Evolutionary conservation across 64 coral and sea anemone genomes (phyloP).

Genomic region (Stichodactyla helianthus): DNA sequence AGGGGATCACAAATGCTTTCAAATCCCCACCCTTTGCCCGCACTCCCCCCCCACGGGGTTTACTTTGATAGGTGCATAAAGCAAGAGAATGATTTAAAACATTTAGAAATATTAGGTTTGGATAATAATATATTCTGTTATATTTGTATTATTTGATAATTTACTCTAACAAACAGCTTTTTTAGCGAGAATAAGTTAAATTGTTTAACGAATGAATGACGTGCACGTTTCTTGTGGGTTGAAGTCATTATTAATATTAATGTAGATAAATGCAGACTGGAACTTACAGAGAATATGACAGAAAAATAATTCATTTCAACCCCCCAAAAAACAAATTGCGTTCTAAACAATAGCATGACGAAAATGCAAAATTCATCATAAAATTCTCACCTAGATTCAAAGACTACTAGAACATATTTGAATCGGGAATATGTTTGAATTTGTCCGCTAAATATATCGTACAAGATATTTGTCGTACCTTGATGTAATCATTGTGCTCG

Average conservation of each 20-base stretch:
- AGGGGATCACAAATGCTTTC: no score
- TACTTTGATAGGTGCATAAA: no score
- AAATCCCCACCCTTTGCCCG: no score
- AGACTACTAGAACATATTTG: not conserved
- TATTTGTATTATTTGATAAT: no score
- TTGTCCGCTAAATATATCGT: not conserved
- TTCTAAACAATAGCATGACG: not conserved
- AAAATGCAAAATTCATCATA: not conserved
- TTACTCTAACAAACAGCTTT: no score
- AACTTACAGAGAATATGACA: no score
- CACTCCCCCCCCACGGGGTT: no score
- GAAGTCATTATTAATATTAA: not conserved
- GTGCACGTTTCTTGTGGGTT: not conserved
- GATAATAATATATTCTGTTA: no score
- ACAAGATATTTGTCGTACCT: not conserved
- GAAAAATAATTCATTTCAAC: no score
- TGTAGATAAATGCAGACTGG: no score
- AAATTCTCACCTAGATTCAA: not conserved
- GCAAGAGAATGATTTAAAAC: no score
- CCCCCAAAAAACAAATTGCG: not conserved
- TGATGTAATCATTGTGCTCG: slow-evolving; percentile 5
- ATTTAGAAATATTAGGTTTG: no score
- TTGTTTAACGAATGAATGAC: not conserved
- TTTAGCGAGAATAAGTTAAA: not conserved
- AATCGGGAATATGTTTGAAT: not conserved